Conservation (phyloP, 2,888 invertebrate species). For the Athetis lepigone region DNA sequence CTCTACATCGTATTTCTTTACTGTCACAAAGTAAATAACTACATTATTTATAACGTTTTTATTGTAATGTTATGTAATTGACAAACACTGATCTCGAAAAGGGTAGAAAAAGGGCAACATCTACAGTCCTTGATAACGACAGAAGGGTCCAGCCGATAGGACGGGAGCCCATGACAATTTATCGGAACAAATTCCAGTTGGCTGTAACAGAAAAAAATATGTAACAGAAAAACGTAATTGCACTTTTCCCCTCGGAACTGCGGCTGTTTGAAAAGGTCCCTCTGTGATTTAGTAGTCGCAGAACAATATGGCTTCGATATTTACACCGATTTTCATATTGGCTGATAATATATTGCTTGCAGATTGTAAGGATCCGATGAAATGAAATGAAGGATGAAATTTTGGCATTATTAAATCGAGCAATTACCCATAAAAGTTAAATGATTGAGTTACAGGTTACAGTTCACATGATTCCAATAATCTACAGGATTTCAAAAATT, state of each 20-base stretch:
- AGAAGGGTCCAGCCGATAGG: conserved; percentile 38
- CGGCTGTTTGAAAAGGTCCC: conserved; percentile 9
- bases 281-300: conserved; percentile 9
- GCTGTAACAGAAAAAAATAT: conserved; percentile 54
- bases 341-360: conserved; percentile 9
- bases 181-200: conserved; percentile 58
- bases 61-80: conserved; percentile 42
- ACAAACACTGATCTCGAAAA: conserved; percentile 44
- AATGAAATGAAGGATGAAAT: neutral
- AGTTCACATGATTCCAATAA: too few species aligned
- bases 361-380: too few species aligned
- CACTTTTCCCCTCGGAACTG: conserved; percentile 35
- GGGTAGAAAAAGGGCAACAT: conserved; percentile 44
- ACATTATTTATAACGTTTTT: conserved; percentile 16
- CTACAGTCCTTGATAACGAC: conserved; percentile 31
- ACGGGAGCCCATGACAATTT: conserved; percentile 42
- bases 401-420: neutral
- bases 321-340: neutral
- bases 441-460: too few species aligned
- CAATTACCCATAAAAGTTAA: neutral
- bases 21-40: neutral
- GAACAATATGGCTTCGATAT: neutral
- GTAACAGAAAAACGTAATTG: conserved; percentile 54
- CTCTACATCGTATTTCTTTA: neutral
- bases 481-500: neutral